phyloP scores from a whole-genome alignment of 1,140 invertebrate genomes.

The Harpegnathos saltator region DNA sequence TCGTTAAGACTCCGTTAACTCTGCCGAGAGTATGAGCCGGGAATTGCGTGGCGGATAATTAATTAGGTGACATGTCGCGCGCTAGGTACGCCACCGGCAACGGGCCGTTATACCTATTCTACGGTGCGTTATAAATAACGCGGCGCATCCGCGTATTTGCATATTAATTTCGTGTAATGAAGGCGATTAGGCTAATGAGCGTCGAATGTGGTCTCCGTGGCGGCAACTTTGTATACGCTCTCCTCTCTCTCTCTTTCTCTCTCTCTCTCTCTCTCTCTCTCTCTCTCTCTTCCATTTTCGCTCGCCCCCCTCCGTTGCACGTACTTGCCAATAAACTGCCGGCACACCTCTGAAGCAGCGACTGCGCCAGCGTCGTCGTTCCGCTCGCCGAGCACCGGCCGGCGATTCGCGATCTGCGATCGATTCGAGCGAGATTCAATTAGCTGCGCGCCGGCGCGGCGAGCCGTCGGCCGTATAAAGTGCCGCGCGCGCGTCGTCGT shows the following conservation, averaged over 20 bases:
- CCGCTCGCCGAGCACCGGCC: too few species aligned
- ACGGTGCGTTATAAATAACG: slow-evolving; percentile 78
- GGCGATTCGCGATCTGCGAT: slow-evolving; percentile 49
- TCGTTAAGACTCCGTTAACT: slow-evolving; percentile 72
- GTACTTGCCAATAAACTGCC: slow-evolving; percentile 59
- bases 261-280: slow-evolving; percentile 3
- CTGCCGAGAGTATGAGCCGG: slow-evolving; percentile 49
- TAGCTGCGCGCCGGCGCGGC: too few species aligned
- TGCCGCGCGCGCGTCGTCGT: slow-evolving; percentile 8
- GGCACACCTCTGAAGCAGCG: too few species aligned
- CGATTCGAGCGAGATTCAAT: slow-evolving; percentile 68
- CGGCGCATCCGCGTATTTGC: slow-evolving; percentile 77
- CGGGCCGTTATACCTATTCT: slow-evolving; percentile 73
- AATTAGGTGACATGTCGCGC: slow-evolving; percentile 79
- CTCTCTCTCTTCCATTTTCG: too few species aligned
- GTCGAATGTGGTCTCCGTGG: slow-evolving; percentile 71
- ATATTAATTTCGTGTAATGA: slow-evolving; percentile 83
- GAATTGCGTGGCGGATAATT: slow-evolving; percentile 77
- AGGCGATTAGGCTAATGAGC: slow-evolving; percentile 81
- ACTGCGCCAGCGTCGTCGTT: too few species aligned
- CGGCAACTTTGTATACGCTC: slow-evolving; percentile 62
- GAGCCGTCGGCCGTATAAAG: neutral
- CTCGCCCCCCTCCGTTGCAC: too few species aligned
- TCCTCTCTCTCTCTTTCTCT: slow-evolving; percentile 4
- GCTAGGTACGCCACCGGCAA: slow-evolving; percentile 66